Base-by-base conservation (phyloP, 1,140 invertebrate genomes). In the Drosophila kikkawai region DNA sequence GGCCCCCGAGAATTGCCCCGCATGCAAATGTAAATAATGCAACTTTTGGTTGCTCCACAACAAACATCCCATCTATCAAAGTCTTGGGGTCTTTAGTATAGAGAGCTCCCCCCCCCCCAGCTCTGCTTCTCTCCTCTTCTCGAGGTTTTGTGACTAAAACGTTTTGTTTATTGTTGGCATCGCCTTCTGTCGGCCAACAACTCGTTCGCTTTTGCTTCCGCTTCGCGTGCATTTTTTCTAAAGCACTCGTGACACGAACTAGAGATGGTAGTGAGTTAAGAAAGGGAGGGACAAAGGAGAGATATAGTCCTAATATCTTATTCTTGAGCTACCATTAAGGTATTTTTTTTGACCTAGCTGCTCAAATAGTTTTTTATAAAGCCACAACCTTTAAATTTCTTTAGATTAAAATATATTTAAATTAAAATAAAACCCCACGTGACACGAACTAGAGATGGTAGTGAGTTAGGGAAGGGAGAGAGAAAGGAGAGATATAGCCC, bases 21-120 rank as follows among this genome's bases (percentile, higher is more conserved):
- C 47, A 73, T 58, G 69, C 44, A 73, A 51, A 60, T 73, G 69
- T 73, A 70, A 70, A 70, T 70, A 73, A 73, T 73, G 69, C 67
- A 73, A 73, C 69, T 73, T 73, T 73, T 13, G 68, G 53, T 36
- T 17, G 67, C 67, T 32, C 53, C 63, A 29, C 55, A 55, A 44
- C 26, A 56, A 56, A 47, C 44, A 57, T 36, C 8, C 65, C 65
- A 73, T 73, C 69, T 34, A 73, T 73, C 69, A 73, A 73, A 73
- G 69, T 73, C 67, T 71, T 17, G 26, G 63, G 37, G 37, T 67
- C 47, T 50, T 68, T 34, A 11, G 45, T 45, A 57, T 13, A 3
- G 41, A 3, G 13, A 22, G 22, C 22, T 22, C 42, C 7, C 12
- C 12, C 22, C 22, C 26, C 26, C 5, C 26, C 26, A 29, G 26